Conservation (phyloP, 2,888 invertebrate species). For the Plemyria rubiginata region DNA sequence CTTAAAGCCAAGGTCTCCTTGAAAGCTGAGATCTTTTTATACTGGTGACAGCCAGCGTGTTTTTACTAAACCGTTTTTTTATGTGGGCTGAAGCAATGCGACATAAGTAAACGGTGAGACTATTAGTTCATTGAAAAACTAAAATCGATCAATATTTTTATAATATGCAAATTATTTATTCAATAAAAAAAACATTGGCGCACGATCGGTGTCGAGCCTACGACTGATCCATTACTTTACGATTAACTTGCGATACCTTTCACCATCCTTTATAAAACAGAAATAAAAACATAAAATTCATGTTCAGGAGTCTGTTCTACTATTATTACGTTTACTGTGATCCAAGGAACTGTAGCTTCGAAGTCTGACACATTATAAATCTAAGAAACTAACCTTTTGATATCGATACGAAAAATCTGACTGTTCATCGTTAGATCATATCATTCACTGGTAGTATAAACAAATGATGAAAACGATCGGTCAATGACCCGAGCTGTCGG, state of each 20-base stretch:
- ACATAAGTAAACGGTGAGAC: too few species aligned
- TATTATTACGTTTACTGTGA: neutral
- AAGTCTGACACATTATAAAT: slow-evolving; percentile 52
- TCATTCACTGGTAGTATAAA: slow-evolving; percentile 77
- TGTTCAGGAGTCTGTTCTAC: too few species aligned
- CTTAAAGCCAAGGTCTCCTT: slow-evolving; percentile 6
- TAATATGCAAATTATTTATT: too few species aligned
- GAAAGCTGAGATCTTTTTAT: neutral
- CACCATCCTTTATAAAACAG: too few species aligned
- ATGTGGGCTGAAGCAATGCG: too few species aligned
- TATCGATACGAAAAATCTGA: slow-evolving; percentile 72
- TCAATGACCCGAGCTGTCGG: slow-evolving; percentile 70
- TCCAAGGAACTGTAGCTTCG: neutral
- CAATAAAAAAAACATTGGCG: too few species aligned
- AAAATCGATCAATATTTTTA: too few species aligned
- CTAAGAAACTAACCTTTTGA: slow-evolving; percentile 54
- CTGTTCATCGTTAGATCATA: slow-evolving; percentile 75
- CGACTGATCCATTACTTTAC: too few species aligned
- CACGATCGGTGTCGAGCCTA: too few species aligned
- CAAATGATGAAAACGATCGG: slow-evolving; percentile 76
- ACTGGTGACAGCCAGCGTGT: neutral
- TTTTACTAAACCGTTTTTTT: neutral
- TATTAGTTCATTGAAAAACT: too few species aligned
- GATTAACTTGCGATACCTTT: too few species aligned
- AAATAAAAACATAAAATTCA: too few species aligned